phyloP scores from a whole-genome alignment of 2,888 invertebrate species.

The Parascotia fuliginaria region DNA sequence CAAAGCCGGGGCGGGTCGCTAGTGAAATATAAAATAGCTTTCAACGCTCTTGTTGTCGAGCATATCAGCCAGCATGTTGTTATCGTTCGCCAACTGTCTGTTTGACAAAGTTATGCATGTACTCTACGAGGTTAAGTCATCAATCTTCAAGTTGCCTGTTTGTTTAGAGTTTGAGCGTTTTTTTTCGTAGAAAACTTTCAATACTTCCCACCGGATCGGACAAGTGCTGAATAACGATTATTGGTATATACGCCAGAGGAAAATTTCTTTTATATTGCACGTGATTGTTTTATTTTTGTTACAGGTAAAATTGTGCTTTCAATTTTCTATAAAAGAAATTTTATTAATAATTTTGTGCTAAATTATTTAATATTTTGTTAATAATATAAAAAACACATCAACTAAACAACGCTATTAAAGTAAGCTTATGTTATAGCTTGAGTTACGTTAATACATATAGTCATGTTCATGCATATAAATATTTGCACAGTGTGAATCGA shows the following conservation, averaged over 20 bases:
- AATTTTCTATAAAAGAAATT: too few species aligned
- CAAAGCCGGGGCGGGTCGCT: too few species aligned
- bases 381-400: too few species aligned
- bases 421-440: too few species aligned
- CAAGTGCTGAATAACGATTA: conserved; percentile 63
- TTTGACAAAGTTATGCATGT: conserved; percentile 50
- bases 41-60: neutral
- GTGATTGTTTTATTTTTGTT: neutral
- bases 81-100: conserved; percentile 23
- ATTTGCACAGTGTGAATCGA: too few species aligned
- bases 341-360: too few species aligned
- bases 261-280: neutral
- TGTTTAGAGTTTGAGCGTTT: conserved; percentile 62
- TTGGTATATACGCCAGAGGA: conserved; percentile 35
- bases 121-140: conserved; percentile 61
- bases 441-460: too few species aligned
- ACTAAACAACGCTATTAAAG: too few species aligned
- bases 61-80: conserved; percentile 16
- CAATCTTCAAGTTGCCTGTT: conserved; percentile 64
- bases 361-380: too few species aligned
- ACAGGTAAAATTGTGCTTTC: too few species aligned
- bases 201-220: conserved; percentile 49
- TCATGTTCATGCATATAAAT: too few species aligned
- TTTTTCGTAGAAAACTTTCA: conserved; percentile 50
- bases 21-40: too few species aligned